Conservation (phyloP, 2,797 vertebrate species). For the Acridotheres tristis region DNA sequence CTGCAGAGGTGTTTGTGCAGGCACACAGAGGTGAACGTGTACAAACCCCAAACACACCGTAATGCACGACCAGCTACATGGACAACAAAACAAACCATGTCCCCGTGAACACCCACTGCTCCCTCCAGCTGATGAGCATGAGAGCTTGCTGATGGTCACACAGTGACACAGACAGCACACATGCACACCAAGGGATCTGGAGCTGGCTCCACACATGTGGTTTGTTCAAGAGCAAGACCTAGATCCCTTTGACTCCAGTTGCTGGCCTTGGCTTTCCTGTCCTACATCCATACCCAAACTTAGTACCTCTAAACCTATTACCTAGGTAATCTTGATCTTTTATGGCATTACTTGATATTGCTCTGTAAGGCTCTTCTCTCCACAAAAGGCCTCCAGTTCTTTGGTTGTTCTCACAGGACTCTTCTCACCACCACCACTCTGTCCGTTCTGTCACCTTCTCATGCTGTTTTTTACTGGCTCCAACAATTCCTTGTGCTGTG, state of each 20-base stretch:
- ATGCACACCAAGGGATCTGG: accelerated
- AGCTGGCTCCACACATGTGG: not conserved
- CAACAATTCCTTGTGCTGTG: not conserved
- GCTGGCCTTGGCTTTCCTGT: not conserved
- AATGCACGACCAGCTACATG: not conserved
- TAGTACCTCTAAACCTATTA: not conserved
- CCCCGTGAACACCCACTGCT: not conserved
- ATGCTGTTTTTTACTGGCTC: not conserved
- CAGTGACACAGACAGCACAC: not conserved
- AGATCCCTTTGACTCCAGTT: not conserved
- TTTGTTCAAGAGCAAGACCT: not conserved
- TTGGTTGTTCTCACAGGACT: not conserved
- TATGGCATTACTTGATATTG: not conserved
- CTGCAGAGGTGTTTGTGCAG: not conserved
- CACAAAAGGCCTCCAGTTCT: not conserved
- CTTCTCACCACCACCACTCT: not conserved
- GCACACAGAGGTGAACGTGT: not conserved
- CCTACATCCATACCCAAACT: not conserved
- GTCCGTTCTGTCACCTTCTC: not conserved
- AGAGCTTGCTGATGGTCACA: not conserved
- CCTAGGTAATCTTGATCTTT: not conserved
- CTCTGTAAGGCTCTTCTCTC: not conserved
- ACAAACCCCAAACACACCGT: no score
- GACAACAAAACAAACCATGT: accelerated
- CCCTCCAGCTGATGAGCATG: not conserved